These are phyloP conservation scores for Mustelus asterias DNA, from an alignment of 2,113 vertebrate species.

Conservation along the genomic window DNA sequence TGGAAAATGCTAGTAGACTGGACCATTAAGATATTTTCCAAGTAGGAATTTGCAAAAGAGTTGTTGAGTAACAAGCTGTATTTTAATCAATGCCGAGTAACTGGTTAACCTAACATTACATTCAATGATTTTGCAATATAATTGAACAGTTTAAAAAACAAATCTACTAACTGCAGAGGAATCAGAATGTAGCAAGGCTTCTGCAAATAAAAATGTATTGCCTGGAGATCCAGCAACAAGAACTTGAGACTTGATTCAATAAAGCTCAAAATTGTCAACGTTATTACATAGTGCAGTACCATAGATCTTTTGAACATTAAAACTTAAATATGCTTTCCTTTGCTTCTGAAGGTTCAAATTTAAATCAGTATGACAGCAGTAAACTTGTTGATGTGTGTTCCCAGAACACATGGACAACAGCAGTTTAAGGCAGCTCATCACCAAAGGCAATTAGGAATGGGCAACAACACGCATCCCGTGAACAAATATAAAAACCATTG, in stretches of 20 bases:
- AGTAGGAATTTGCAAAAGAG: neutral
- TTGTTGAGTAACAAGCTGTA: neutral
- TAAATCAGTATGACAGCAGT: neutral
- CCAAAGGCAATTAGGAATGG: too few relatives aligned
- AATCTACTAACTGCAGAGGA: neutral
- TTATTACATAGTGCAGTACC: neutral
- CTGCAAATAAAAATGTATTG: neutral
- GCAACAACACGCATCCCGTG: too few relatives aligned
- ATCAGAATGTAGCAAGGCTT: neutral
- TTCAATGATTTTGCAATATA: neutral
- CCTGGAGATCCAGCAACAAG: neutral
- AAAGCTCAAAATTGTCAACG: neutral
- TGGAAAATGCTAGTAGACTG: neutral
- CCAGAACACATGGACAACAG: too few relatives aligned
- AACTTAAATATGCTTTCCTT: neutral
- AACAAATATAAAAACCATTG: too few relatives aligned
- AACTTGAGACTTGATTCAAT: neutral
- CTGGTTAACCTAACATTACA: neutral
- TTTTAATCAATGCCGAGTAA: neutral
- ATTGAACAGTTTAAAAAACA: neutral
- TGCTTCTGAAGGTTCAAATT: neutral
- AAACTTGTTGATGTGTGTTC: too few relatives aligned
- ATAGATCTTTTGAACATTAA: neutral
- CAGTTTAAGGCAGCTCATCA: too few relatives aligned
- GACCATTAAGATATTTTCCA: neutral